These are phyloP conservation scores for Anoncus sp. DNA, from an alignment of 2,888 invertebrate genomes.

Conservation along the genomic window DNA sequence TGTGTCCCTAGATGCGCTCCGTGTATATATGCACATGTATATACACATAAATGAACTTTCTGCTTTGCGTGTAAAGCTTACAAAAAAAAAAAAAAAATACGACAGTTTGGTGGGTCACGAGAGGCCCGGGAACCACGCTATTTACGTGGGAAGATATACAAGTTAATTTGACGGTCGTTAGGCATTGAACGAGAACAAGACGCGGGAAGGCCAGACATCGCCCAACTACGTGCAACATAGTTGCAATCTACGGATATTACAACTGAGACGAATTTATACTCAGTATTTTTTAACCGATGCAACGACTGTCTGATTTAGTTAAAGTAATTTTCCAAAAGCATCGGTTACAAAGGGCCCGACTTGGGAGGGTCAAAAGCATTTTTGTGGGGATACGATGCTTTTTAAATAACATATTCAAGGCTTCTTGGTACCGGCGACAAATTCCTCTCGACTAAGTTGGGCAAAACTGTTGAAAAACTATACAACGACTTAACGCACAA, in stretches of 20 bases:
- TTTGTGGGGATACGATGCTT: too few relatives aligned
- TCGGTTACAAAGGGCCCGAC: too few relatives aligned
- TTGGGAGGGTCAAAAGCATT: too few relatives aligned
- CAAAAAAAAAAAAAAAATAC: constrained; percentile 35
- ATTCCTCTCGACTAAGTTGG: too few relatives aligned
- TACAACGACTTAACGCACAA: too few relatives aligned
- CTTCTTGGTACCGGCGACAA: too few relatives aligned
- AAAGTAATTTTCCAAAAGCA: too few relatives aligned
- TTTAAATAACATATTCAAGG: too few relatives aligned
- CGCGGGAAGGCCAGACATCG: constrained; percentile 9
- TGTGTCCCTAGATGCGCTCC: constrained; percentile 25
- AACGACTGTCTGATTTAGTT: too few relatives aligned
- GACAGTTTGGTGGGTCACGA: constrained; percentile 25
- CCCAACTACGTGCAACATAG: not conserved
- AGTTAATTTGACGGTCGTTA: constrained; percentile 65
- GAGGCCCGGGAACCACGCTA: constrained; percentile 29
- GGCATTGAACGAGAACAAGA: constrained; percentile 6
- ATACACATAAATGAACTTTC: constrained; percentile 21
- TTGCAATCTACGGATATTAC: not conserved
- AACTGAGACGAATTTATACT: too few relatives aligned
- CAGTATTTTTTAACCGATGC: too few relatives aligned
- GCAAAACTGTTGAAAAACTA: too few relatives aligned
- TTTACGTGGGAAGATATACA: constrained; percentile 63
- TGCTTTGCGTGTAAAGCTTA: constrained; percentile 62
- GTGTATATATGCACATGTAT: constrained; percentile 4